Evolutionary conservation across 2,888 invertebrate species (phyloP).

Genomic region (Lacanobia wlatinum): DNA sequence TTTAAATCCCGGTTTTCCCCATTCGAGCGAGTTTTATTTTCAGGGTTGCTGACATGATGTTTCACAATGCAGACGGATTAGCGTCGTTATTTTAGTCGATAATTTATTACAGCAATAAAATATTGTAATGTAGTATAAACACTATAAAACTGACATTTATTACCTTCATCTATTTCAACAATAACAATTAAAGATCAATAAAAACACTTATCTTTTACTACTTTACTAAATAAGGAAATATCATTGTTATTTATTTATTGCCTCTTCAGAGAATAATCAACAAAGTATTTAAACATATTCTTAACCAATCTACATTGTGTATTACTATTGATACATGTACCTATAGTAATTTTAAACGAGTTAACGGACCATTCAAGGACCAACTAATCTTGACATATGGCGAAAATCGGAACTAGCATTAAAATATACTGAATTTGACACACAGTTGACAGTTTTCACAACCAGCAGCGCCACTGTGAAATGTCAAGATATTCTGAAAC

Average conservation of each 20-base stretch:
- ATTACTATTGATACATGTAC: conserved; percentile 8
- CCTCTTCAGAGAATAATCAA: conserved; percentile 34
- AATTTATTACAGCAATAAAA: conserved; percentile 3
- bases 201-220: not conserved
- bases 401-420: conserved; percentile 25
- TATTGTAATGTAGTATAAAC: not conserved
- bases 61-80: not conserved
- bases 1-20: too few relatives aligned
- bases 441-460: not conserved
- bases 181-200: conserved; percentile 24
- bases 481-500: conserved; percentile 19
- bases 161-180: not conserved
- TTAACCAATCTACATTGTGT: conserved; percentile 18
- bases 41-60: not conserved
- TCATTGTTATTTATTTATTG: conserved; percentile 8
- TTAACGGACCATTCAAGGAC: not conserved
- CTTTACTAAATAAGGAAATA: conserved; percentile 21
- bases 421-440: conserved; percentile 3
- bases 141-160: conserved; percentile 15
- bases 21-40: not conserved
- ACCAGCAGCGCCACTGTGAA: conserved; percentile 7
- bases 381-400: not conserved
- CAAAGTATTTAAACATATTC: conserved; percentile 15
- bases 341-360: conserved; percentile 18
- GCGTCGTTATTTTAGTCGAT: not conserved